These are phyloP conservation scores for Aplysia californica DNA, from an alignment of 1,140 invertebrate genomes.

Conservation along the genomic window DNA sequence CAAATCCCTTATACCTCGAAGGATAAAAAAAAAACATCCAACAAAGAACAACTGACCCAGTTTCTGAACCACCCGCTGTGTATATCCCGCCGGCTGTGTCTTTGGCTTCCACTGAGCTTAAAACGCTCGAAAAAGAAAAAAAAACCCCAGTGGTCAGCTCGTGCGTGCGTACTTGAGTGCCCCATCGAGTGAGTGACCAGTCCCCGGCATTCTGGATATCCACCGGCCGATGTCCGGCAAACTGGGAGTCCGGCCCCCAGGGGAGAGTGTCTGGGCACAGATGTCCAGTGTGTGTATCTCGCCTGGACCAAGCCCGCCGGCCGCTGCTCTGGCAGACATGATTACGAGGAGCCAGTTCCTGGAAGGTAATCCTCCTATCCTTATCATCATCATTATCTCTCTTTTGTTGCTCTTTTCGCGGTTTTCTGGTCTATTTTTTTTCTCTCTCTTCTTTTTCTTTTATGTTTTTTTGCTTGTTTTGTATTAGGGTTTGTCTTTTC, in stretches of 20 bases:
- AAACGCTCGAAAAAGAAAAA: too few relatives aligned
- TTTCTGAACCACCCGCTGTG: too few relatives aligned
- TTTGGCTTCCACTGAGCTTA: too few relatives aligned
- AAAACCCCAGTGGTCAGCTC: too few relatives aligned
- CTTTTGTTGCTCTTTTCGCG: neutral
- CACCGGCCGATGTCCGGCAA: neutral
- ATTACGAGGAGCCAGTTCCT: constrained; percentile 20
- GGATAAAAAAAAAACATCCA: too few relatives aligned
- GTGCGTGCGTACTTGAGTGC: too few relatives aligned
- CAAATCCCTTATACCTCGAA: too few relatives aligned
- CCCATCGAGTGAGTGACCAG: neutral
- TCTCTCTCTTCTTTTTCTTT: neutral
- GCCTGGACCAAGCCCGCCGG: constrained; percentile 21
- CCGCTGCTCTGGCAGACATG: constrained; percentile 22
- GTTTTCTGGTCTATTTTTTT: neutral
- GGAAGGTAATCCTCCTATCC: constrained; percentile 1
- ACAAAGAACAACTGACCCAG: too few relatives aligned
- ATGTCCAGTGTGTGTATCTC: constrained; percentile 29
- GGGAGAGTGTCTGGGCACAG: constrained; percentile 13
- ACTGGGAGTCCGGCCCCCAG: neutral
- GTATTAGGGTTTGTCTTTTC: too few relatives aligned
- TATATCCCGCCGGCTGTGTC: too few relatives aligned
- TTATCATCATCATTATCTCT: neutral
- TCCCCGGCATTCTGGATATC: constrained; percentile 1
- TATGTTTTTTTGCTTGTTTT: too few relatives aligned